phyloP scores from a whole-genome alignment of 2,797 vertebrate species.

The Avahi laniger region DNA sequence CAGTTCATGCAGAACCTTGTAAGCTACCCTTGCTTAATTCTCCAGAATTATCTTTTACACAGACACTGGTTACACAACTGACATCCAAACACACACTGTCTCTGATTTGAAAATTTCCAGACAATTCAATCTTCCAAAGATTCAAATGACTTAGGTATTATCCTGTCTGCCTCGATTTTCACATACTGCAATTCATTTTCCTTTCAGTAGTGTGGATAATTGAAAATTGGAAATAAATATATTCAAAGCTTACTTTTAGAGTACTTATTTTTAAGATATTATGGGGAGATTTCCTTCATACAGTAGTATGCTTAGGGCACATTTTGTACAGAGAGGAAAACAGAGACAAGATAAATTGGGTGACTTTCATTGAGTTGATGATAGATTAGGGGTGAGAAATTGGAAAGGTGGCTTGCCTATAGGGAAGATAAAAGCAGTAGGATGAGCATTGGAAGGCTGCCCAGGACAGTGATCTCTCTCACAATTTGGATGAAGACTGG shows the following conservation, averaged over 20 bases:
- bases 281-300: neutral
- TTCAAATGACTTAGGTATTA: conserved; percentile 45
- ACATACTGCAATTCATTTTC: conserved; percentile 10
- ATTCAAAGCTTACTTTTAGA: conserved; percentile 31
- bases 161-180: neutral
- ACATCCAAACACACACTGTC: conserved; percentile 10
- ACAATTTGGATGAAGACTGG: conserved; percentile 40
- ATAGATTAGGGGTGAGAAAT: conserved; percentile 39
- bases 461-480: conserved; percentile 42
- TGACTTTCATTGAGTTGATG: conserved; percentile 47
- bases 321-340: conserved; percentile 22
- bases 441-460: conserved; percentile 34
- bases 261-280: conserved; percentile 55
- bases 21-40: conserved; percentile 1
- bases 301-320: conserved; percentile 6
- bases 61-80: neutral
- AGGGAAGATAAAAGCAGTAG: conserved; percentile 40
- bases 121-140: conserved; percentile 18
- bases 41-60: neutral
- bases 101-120: neutral
- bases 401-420: conserved; percentile 33
- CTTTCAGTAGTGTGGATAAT: neutral
- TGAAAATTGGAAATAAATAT: conserved; percentile 55
- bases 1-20: neutral
- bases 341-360: conserved; percentile 25